phyloP scores from a whole-genome alignment of 2,888 invertebrate species.

The Periphyllus acericola region DNA sequence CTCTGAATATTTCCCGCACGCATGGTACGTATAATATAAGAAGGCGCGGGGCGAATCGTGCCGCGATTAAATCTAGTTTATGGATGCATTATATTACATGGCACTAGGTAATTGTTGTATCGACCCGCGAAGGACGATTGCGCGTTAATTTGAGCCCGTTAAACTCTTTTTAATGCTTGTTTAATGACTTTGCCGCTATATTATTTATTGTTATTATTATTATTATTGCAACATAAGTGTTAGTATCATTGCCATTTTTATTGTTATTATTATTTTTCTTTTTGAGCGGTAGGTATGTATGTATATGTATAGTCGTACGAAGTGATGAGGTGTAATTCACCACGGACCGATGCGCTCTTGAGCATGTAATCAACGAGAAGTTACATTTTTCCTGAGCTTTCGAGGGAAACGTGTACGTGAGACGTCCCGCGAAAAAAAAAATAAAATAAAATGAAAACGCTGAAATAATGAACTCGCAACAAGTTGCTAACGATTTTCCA shows the following conservation, averaged over 20 bases:
- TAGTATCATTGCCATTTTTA: conserved; percentile 3
- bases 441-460: background rate
- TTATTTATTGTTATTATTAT: conserved; percentile 11
- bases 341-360: background rate
- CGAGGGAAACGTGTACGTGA: conserved; percentile 10
- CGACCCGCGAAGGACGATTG: conserved; percentile 12
- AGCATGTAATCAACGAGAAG: background rate
- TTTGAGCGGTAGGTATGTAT: background rate
- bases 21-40: background rate
- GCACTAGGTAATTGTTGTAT: conserved; percentile 44
- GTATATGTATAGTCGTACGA: background rate
- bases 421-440: background rate
- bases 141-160: conserved; percentile 37
- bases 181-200: conserved; percentile 19
- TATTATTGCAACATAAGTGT: background rate
- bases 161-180: conserved; percentile 26
- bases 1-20: conserved; percentile 40
- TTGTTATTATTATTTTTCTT: background rate
- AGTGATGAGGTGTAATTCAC: conserved; percentile 18
- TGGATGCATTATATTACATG: conserved; percentile 37
- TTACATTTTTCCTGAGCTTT: background rate
- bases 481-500: conserved; percentile 26
- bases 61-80: conserved; percentile 57
- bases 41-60: conserved; percentile 22
- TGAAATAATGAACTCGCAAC: conserved; percentile 23